Conservation (phyloP, 2,113 vertebrate genomes). For the Melanerpes aurifrons region DNA sequence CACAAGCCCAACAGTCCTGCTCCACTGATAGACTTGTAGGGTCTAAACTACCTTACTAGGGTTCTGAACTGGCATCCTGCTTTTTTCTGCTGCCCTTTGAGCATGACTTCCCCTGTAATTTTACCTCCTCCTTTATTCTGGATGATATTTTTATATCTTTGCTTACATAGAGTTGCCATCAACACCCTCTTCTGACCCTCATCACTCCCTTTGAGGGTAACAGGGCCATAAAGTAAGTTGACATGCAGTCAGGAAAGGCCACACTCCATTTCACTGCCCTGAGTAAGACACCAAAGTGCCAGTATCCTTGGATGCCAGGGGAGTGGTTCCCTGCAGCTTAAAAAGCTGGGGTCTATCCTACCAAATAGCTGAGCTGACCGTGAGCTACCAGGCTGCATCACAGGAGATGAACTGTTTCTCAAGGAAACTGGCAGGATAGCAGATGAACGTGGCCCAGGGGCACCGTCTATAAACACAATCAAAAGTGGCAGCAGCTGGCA, state of each 20-base stretch:
- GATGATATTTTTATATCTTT: not conserved
- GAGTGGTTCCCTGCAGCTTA: not conserved
- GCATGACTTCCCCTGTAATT: not conserved
- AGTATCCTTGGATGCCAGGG: not conserved
- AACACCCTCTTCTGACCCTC: not conserved
- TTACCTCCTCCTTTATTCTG: not conserved
- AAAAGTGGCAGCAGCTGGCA: slow-evolving; percentile 47
- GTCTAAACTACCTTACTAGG: no score
- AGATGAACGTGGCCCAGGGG: not conserved
- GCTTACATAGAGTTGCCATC: not conserved
- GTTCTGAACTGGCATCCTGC: no score
- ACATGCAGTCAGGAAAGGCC: not conserved
- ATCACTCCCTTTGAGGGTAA: not conserved
- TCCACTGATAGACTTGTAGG: no score
- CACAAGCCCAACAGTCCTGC: no score
- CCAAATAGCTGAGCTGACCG: not conserved
- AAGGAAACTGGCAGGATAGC: not conserved
- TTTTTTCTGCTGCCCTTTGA: not conserved
- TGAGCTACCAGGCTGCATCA: not conserved
- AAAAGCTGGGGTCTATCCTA: not conserved
- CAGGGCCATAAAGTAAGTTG: not conserved
- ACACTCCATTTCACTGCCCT: not conserved
- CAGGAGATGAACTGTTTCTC: not conserved
- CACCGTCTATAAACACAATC: slow-evolving; percentile 30
- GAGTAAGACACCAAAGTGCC: not conserved